Base-by-base conservation (phyloP, 2,113 vertebrate genomes). In the Forbesichthys papilliferus region DNA sequence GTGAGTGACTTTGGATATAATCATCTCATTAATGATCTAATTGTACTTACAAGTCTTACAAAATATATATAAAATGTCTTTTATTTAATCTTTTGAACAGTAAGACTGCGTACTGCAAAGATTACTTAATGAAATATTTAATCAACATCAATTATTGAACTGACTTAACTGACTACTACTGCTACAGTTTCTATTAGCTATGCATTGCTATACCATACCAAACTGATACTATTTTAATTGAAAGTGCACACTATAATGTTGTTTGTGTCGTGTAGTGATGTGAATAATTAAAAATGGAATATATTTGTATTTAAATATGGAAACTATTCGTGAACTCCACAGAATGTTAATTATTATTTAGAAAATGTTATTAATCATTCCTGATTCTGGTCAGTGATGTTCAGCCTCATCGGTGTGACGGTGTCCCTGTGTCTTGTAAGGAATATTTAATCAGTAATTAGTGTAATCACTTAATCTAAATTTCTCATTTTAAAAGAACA, bases 141-240 rank as follows among this genome's bases (percentile, higher is more conserved):
- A 27, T 27, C 27, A 27, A 27, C 27, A 27, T 27, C 27, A 27
- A 27, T 27, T 27, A 27, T 27, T 27, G 27, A 27, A 27, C 2
- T 27, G 27, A 2, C 27, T 27, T 27, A 42, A 73, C 63, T 54
- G 59, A 52, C 53, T 54, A 14, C 14, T 13, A 54, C 68, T 18
- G 0, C 57, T 48, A 63, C 20, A 71, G 61, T 49, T 11, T 69
- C 77, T 58, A 84, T 80, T 77, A 71, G 51, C 73, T 52, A 59
- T 46, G 14, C 42, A 34, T 27, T 27, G 27, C 27, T 3, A 27
- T 9, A 1, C 13, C 2, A 68, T 33, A 64, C 76, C 69, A 67
- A 75, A 70, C 18, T n/a, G 27, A 51, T 70, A 59, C 70, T 61
- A 79, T 75, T 47, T 71, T 73, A 51, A 82, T 73, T 79, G 16